These are phyloP conservation scores for Microtus richardsoni DNA, from an alignment of 2,113 vertebrate species.

Conservation along the genomic window DNA sequence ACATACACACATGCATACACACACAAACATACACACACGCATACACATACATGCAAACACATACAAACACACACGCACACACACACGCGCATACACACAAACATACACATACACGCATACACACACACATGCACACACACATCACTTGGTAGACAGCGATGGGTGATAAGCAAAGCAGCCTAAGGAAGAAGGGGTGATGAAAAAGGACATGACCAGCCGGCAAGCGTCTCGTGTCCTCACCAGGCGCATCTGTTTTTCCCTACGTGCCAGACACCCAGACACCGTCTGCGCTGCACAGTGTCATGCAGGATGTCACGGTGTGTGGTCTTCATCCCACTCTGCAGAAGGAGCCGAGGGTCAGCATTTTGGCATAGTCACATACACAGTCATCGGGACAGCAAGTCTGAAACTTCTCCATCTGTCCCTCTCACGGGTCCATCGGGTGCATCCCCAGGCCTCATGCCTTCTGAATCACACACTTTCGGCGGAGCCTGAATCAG, in stretches of 20 bases:
- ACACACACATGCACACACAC: fast-evolving
- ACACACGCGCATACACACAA: neutral
- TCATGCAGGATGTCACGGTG: neutral
- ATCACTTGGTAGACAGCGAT: neutral
- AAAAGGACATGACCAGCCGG: neutral
- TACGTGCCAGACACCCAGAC: neutral
- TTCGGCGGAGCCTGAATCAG: neutral
- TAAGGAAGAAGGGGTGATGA: neutral
- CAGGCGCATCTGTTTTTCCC: too few relatives aligned
- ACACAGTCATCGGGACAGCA: neutral
- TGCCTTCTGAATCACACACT: too few relatives aligned
- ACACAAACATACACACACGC: neutral
- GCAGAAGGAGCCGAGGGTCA: neutral
- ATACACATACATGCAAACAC: too few relatives aligned
- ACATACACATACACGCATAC: fast-evolving
- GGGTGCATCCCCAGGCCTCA: fast-evolving
- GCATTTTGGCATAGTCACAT: neutral
- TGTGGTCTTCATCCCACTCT: neutral
- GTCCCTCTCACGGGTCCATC: neutral
- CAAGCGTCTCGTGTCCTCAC: neutral
- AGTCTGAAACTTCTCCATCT: neutral
- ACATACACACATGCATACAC: too few relatives aligned
- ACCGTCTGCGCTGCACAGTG: neutral
- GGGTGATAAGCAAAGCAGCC: neutral
- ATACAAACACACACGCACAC: too few relatives aligned